Evolutionary conservation across 30 jellyfish, hydroid and myxozoan species (phyloP), one percentile per base, ranked within the genome.

Genomic region (Aurelia sp.): DNA sequence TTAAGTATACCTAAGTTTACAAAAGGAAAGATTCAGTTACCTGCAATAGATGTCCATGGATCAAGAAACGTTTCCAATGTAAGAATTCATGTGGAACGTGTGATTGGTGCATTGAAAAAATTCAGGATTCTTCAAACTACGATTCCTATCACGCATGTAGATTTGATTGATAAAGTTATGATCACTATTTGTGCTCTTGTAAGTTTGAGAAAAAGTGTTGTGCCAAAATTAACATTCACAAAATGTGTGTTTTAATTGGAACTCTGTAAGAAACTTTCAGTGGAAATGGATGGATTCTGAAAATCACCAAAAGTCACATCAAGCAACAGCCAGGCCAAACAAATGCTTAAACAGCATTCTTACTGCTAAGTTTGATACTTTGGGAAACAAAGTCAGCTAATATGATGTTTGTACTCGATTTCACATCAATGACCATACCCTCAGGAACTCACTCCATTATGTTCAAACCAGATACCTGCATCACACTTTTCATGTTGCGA

Each of bases 1-100:
- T 70, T 78, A 55, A 59, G 71, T 51, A 81, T 87, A 41, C 94
- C 94, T 19, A 95, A 95, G 16, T 80, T 95, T 68, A 81, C 87
- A 21, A 66, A 95, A 66, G 63, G 41, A 10, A 87, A 87, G 74
- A 47, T 59, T 50, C 96, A 87, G 63, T 78, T 79, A 95, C 79
- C 93, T 21, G 13, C 51, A 41, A 50, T 37, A 41, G 96, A 87
- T 57, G 66, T 90, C 61, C 66, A 66, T 37, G 66, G 78, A 51
- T 50, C 92, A n/a, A 78, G 40, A 35, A 62, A 68, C 22, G 73
- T 87, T 15, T 6, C 67, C 12, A 58, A 58, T 58, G 23, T 58
- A 58, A 17, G 67, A 10, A 58, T 60, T 66, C 44, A 87, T 60
- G 92, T 87, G 22, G 94, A 87, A 62, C 47, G 89, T 19, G 96